Percentiles rank a stretch among this genome's conserved stretches.
phyloP scores from a whole-genome alignment of 2,797 vertebrate genomes.

The Apogon hyalosoma region DNA sequence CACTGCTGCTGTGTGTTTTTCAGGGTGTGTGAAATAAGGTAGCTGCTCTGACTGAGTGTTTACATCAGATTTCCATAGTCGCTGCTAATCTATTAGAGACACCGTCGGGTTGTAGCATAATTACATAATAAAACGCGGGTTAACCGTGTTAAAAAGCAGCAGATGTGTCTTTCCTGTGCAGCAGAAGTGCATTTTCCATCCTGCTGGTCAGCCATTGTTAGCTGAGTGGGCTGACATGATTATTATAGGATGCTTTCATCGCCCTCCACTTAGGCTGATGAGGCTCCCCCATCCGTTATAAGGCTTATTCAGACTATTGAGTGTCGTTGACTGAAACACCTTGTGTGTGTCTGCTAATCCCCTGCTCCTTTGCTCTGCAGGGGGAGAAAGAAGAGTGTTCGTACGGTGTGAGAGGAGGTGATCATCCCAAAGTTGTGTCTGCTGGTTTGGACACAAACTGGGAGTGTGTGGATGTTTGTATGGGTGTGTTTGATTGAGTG shows the following conservation, averaged over 20 bases:
- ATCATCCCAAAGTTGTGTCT: conserved; percentile 36
- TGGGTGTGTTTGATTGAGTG: conserved; percentile 50
- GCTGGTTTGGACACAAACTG: conserved; percentile 40
- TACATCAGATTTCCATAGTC: too few species aligned
- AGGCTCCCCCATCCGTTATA: conserved; percentile 40
- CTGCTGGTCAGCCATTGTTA: conserved; percentile 43
- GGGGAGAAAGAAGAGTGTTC: conserved; percentile 39
- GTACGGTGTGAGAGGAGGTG: conserved; percentile 39
- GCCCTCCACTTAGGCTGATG: conserved; percentile 46
- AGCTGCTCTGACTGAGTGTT: too few species aligned
- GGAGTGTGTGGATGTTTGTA: conserved; percentile 48
- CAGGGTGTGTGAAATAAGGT: background rate
- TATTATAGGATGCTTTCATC: conserved; percentile 54
- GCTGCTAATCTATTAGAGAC: conserved; percentile 4
- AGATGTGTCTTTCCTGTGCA: conserved; percentile 31
- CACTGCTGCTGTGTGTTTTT: background rate
- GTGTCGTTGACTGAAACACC: conserved; percentile 41
- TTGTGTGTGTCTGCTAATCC: conserved; percentile 35
- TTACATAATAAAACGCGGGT: conserved; percentile 36
- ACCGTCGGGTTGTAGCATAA: background rate
- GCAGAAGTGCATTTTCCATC: conserved; percentile 25
- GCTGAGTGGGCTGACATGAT: conserved; percentile 41
- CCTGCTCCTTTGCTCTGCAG: conserved; percentile 45
- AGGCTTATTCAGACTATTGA: conserved; percentile 19
- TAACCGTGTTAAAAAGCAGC: conserved; percentile 24